Conservation (phyloP, 64 coral and sea anemone species). For the Stichodactyla helianthus region DNA sequence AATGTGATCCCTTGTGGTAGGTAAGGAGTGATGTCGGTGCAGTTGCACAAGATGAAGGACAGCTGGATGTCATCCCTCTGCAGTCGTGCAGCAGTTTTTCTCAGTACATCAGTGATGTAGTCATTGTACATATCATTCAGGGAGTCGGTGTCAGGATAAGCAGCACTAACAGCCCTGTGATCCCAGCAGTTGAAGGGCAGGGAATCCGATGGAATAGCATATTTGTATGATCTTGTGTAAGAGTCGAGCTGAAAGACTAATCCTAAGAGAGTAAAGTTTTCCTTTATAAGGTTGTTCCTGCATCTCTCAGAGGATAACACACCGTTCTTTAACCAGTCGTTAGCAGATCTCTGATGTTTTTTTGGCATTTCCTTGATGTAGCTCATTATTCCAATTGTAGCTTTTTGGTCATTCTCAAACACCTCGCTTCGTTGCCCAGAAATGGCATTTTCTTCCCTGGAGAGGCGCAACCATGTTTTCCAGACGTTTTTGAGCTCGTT, state of each 20-base stretch:
- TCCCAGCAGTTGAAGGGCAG: constrained; percentile 40
- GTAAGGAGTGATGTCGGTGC: constrained; percentile 19
- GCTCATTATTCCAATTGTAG: neutral
- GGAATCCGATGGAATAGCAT: constrained; percentile 14
- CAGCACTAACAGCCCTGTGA: constrained; percentile 14
- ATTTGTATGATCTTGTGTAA: neutral
- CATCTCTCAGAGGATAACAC: neutral
- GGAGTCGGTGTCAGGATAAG: neutral
- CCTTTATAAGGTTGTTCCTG: neutral
- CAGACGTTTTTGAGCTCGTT: constrained; percentile 13
- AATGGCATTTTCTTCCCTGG: neutral
- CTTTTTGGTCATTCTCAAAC: neutral
- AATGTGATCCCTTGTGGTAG: constrained; percentile 14
- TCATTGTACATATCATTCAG: constrained; percentile 35
- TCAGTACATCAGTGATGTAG: constrained; percentile 35
- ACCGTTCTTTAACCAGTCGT: constrained; percentile 45
- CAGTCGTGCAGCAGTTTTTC: constrained; percentile 15
- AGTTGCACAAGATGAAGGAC: constrained; percentile 42
- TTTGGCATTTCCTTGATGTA: constrained; percentile 41
- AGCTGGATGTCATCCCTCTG: constrained; percentile 17
- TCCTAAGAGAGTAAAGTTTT: constrained; percentile 38
- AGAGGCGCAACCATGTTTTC: constrained; percentile 28
- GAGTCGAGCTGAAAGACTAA: neutral
- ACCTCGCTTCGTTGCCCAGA: neutral
- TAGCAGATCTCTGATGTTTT: constrained; percentile 33